Base-by-base conservation (phyloP, 1,140 invertebrate genomes). In the Lepidurus arcticus region DNA sequence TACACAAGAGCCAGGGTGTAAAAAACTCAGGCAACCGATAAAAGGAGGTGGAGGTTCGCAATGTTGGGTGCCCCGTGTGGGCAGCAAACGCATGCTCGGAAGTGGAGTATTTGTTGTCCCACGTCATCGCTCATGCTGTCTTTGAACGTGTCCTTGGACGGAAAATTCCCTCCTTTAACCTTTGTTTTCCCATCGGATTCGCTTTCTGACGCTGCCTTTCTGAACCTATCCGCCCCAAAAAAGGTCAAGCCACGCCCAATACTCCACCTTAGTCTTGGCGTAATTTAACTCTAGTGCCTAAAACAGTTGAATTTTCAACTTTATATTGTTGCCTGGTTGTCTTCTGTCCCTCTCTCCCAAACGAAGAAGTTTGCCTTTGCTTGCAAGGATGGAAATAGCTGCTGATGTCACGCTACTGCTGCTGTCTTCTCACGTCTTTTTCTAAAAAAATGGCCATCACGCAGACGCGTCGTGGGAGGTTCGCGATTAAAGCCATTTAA, bases 91-190 rank as follows among this genome's bases (percentile, higher is more conserved):
- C 53, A 65, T 65, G 53, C 53, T 65, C 53, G 53, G 53, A 65
- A 65, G 53, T 16, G n/a, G 10, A 65, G 53, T 65, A 65, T 65
- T 65, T 65, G 53, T 65, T 65, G 53, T n/a, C 53, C 53, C 53
- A 65, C 53, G 53, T 65, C 53, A 65, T 65, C 53, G 53, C 53
- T 65, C 53, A 65, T 65, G 53, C 53, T 65, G 10, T 65, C 53
- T 65, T 65, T 65, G 53, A 65, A n/a, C n/a, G 53, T 65, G 53
- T 21, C 53, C 53, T 65, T 65, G 53, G 53, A 34, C 34, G 53
- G 53, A 65, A 65, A 34, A 0, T 34, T 34, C 34, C 4, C 34
- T 34, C 34, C 34, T 34, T 34, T 34, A 34, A 34, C 34, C 34
- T 26, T 26, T 4, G 34, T 34, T 34, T 34, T 34, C 34, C 34